Percentiles rank a stretch among this genome's conserved stretches.
Conservation (phyloP, 2,797 vertebrate species). For the Pelodytes ibericus region DNA sequence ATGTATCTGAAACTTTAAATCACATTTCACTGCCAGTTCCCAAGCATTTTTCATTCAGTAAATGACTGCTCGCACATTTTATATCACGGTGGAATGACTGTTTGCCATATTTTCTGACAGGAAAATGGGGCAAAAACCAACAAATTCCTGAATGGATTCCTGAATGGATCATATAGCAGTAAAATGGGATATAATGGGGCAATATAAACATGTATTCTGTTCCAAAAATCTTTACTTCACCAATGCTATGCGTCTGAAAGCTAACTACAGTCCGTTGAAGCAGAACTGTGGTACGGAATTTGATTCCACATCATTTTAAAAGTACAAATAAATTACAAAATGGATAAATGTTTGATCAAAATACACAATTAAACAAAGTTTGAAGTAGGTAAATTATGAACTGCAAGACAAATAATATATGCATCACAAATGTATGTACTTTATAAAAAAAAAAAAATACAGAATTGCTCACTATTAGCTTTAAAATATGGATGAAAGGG, state of each 20-base stretch:
- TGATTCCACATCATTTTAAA: too few relatives aligned
- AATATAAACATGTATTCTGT: conserved; percentile 21
- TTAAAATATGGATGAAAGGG: too few relatives aligned
- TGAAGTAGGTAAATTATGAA: too few relatives aligned
- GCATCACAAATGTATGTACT: not conserved
- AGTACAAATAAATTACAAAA: too few relatives aligned
- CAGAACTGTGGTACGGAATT: too few relatives aligned
- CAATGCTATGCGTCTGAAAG: not conserved
- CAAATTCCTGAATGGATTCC: not conserved
- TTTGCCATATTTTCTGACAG: conserved; percentile 25
- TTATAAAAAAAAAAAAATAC: too few relatives aligned
- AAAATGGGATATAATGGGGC: conserved; percentile 21
- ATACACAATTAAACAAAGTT: too few relatives aligned
- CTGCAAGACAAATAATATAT: too few relatives aligned
- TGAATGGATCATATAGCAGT: conserved; percentile 37
- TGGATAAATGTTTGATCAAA: too few relatives aligned
- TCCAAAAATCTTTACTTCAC: not conserved
- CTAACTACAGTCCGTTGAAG: not conserved
- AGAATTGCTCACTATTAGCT: too few relatives aligned
- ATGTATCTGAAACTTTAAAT: conserved; percentile 30
- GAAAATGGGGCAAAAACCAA: conserved; percentile 28
- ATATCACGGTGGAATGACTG: conserved; percentile 16
- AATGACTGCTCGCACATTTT: conserved; percentile 29
- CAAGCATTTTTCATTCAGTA: conserved; percentile 29
- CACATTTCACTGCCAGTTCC: conserved; percentile 30